Percentiles rank a stretch among this genome's conserved stretches.
Evolutionary conservation across 2,888 invertebrate species (phyloP).

Genomic region (Belgica antarctica): DNA sequence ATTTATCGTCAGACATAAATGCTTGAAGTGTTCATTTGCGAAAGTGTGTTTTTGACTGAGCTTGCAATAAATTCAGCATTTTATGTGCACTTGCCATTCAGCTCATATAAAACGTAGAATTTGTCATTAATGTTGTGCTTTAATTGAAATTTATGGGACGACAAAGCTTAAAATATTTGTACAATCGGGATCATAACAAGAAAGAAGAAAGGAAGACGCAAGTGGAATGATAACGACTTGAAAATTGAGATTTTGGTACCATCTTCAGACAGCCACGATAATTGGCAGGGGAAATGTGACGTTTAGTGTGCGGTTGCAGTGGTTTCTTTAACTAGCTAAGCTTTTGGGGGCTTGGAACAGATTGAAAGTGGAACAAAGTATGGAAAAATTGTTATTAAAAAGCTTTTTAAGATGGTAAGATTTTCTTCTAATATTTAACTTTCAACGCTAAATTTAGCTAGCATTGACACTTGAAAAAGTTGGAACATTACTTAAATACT

Average conservation of each 20-base stretch:
- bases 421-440: too few species aligned
- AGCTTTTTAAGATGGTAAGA: too few species aligned
- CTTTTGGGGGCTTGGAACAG: too few species aligned
- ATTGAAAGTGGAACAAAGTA: too few species aligned
- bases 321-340: too few species aligned
- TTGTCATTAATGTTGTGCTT: slow-evolving; percentile 36
- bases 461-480: too few species aligned
- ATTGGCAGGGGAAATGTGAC: too few species aligned
- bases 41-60: slow-evolving; percentile 8
- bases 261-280: too few species aligned
- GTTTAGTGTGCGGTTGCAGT: too few species aligned
- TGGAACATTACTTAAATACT: too few species aligned
- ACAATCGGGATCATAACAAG: not conserved
- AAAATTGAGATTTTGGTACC: not conserved
- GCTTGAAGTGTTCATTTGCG: slow-evolving; percentile 9
- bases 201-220: not conserved
- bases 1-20: not conserved
- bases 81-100: slow-evolving; percentile 20
- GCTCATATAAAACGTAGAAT: slow-evolving; percentile 17
- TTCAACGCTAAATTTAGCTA: too few species aligned
- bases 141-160: slow-evolving; percentile 32
- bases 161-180: not conserved
- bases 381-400: too few species aligned
- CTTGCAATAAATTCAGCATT: slow-evolving; percentile 19
- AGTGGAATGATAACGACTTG: not conserved